Base-by-base conservation (phyloP, 2,888 invertebrate genomes). In the Autographa gamma region DNA sequence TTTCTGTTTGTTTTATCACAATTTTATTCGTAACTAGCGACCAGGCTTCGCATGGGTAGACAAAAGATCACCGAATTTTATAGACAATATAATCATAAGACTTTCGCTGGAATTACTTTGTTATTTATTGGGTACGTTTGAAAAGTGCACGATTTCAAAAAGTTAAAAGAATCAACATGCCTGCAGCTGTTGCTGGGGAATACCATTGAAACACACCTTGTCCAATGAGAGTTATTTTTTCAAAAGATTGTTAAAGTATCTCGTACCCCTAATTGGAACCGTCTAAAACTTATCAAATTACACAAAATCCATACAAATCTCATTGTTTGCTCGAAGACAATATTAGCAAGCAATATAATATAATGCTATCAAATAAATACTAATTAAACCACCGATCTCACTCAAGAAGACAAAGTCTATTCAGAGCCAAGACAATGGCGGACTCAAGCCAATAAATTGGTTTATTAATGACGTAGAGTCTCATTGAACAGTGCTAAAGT, bases 401-500 rank as follows among this genome's bases (percentile, higher is more conserved):
- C 25, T 66, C 5, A 16, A 63, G 31, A 14, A 56, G 2, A 54
- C 32, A 38, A 52, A 60, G 61, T 71, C 65, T 62, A 64, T 71
- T 76, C 65, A 73, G 67, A 68, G 34, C 9, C 41, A 64, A 18
- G 60, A 63, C 64, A 80, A 59, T 73, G 58, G 48, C 31, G 48
- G n/a, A 60, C 66, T 66, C 34, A 31, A 65, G 48, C 38, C 65
- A 75, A 81, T 77, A 81, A 80, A 32, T 68, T 71, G 43, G 63
- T 80, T 65, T 80, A 84, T 83, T 78, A 83, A 80, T 77, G 70
- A 81, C 70, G 32, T 77, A 16, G 56, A 74, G 75, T 63, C 76
- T 82, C 80, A 84, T 84, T 86, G 73, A 83, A 83, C 80, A 84
- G 80, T 84, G 87, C 87, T 87, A 86, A 88, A 88, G 85, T 84